Base-by-base conservation (phyloP, 1,140 invertebrate genomes). In the Chrysoperla carnea region DNA sequence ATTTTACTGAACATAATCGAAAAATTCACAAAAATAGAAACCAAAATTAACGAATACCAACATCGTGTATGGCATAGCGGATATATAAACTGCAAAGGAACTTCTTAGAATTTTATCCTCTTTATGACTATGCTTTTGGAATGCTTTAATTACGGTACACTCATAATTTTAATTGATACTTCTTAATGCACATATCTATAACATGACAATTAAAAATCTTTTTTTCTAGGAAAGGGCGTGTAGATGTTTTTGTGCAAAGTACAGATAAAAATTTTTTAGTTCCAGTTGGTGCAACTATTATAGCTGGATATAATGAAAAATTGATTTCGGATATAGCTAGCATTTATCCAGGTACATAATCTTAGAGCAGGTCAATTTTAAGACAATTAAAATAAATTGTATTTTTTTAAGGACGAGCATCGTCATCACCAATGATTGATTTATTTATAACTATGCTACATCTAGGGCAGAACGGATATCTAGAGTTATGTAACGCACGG, bases 261-360 rank as follows among this genome's bases (percentile, higher is more conserved):
- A 82, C 81, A 13, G 87, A 92, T 59, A 92, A 91, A 59, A 92
- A 92, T 61, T 78, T 91, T 38, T 61, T 89, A 60, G 84, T 91
- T 15, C 87, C 87, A 39, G 88, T 92, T 12, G 87, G 88, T 31
- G 88, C 86, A 1, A 72, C 84, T 9, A 70, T 92, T 27, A 76
- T 89, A 45, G 82, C 78, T 36, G 80, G 80, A 0, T 84, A 81
- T 60, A 72, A 87, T 52, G 67, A 73, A 50, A 60, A 62, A 28
- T 55, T 81, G 9, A 58, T 87, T 14, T 67, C 75, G 47, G 62
- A 72, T 48, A 76, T 89, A 48, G 73, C 78, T 33, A 76, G 76
- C 59, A 75, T 69, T 51, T 90, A 90, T 66, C 81, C 84, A 48
- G 81, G 81, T 71, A 60, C 45, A n/a, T n/a, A 40, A 45, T 14